Base-by-base conservation (phyloP, 2,113 vertebrate species). In the Pelodiscus sinensis region DNA sequence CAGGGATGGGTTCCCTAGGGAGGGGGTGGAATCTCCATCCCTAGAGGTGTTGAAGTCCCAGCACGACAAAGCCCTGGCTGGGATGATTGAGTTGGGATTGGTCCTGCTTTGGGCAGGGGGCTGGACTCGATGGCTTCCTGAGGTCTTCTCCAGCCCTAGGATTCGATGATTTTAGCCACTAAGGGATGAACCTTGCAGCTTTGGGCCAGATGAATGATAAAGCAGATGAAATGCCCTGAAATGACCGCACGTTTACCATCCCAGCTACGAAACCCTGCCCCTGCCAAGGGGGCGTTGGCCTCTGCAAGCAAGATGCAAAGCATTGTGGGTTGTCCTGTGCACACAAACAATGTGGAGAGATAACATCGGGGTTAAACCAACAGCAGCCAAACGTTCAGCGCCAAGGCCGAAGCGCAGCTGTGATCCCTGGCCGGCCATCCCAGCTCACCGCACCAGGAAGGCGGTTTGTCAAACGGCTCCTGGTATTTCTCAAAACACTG, bases 391-490 rank as follows among this genome's bases (percentile, higher is more conserved):
- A 71, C 9, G 8, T 35, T 71, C 65, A 44, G 38, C 22, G 22
- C 50, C 12, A 24, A 77, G 73, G 38, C 38, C 24, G 38, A 77
- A 77, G 50, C 14, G 73, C 65, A 35, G 31, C 9, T 35, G 65
- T 71, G 19, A 71, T 35, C n/a, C 9, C n/a, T 6, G 16, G 65
- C 65, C 10, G n/a, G 16, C 38, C 11, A 54, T 6, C 50, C 56
- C 57, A 27, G 50, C 4, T 19, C 0, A 2, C n/a, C 25, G 25
- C 38, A 52, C 56, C 14, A 0, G 1, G 51, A 38, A n/a, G 35
- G 21, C 2, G 29, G 60, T 62, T 4, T 58, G 38, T 54, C 29
- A 62, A 38, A 10, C 1, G 12, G 29, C 11, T 51, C 27, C 29
- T 3, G 0, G 57, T 78, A 18, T 18, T 13, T n/a, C 10, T n/a